phyloP scores from a whole-genome alignment of 64 coral and sea anemone genomes.

The Montipora efflorescens region DNA sequence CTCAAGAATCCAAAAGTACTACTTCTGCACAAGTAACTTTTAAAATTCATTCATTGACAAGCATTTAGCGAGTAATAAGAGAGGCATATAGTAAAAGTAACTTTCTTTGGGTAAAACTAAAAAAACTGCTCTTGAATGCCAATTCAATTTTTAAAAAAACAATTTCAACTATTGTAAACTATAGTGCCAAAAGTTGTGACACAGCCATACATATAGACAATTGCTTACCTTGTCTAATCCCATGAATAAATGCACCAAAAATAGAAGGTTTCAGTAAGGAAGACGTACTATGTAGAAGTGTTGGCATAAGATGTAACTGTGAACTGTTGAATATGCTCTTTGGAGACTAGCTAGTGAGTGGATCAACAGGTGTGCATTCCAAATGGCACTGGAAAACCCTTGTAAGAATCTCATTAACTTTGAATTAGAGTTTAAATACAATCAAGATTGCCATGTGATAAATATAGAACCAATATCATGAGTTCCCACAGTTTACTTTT shows the following conservation, averaged over 20 bases:
- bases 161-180: background rate
- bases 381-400: background rate
- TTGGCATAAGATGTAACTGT: background rate
- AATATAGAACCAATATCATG: background rate
- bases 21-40: too few relatives aligned
- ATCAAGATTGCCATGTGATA: background rate
- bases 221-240: constrained; percentile 9
- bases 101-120: too few relatives aligned
- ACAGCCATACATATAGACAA: background rate
- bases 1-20: too few relatives aligned
- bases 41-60: too few relatives aligned
- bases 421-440: background rate
- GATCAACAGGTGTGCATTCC: constrained; percentile 4
- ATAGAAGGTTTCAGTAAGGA: background rate
- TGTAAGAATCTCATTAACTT: constrained; percentile 19
- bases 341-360: background rate
- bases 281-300: background rate
- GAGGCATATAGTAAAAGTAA: too few relatives aligned
- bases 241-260: background rate
- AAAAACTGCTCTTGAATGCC: too few relatives aligned
- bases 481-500: background rate
- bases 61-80: too few relatives aligned
- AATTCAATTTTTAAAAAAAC: too few relatives aligned
- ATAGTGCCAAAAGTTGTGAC: background rate
- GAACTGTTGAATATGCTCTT: background rate